Evolutionary conservation across 1,140 invertebrate genomes (phyloP).

Genomic region (Mizuhopecten yessoensis): DNA sequence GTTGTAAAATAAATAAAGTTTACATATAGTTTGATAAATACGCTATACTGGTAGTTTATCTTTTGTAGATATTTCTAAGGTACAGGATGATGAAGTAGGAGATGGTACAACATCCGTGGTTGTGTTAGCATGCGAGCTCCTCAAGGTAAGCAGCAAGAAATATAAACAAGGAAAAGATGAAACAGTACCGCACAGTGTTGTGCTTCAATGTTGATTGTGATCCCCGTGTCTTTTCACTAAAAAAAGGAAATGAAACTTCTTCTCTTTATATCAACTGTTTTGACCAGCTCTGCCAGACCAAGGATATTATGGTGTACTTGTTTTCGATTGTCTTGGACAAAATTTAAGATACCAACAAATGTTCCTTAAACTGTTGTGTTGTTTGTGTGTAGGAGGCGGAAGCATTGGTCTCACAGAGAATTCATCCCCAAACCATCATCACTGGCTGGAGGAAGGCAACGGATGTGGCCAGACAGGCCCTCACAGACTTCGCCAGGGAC

Average conservation of each 20-base stretch:
- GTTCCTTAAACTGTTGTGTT: no score
- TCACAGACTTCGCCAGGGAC: constrained; percentile 90
- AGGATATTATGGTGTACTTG: no score
- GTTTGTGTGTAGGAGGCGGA: constrained; percentile 90
- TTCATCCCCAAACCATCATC: constrained; percentile 99
- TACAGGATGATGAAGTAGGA: constrained; percentile 99
- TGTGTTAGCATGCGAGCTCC: constrained; percentile 96
- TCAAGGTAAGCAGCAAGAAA: constrained; percentile 85
- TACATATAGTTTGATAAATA: no score
- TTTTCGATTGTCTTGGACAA: no score
- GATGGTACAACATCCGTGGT: constrained; percentile 99
- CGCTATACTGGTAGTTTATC: constrained; percentile 41
- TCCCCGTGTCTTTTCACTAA: no score
- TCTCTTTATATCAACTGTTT: no score
- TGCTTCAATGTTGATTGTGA: no score
- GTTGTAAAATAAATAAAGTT: background rate
- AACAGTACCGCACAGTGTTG: no score
- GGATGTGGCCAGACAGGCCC: constrained; percentile 91
- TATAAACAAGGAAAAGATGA: no score
- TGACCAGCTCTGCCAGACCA: no score
- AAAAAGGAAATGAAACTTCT: no score
- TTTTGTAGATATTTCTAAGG: constrained; percentile 95
- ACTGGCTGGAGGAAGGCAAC: constrained; percentile 96
- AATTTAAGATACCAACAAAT: no score
- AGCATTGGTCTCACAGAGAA: constrained; percentile 95